phyloP scores from a whole-genome alignment of 2,113 vertebrate species.

The Anoura caudifer region DNA sequence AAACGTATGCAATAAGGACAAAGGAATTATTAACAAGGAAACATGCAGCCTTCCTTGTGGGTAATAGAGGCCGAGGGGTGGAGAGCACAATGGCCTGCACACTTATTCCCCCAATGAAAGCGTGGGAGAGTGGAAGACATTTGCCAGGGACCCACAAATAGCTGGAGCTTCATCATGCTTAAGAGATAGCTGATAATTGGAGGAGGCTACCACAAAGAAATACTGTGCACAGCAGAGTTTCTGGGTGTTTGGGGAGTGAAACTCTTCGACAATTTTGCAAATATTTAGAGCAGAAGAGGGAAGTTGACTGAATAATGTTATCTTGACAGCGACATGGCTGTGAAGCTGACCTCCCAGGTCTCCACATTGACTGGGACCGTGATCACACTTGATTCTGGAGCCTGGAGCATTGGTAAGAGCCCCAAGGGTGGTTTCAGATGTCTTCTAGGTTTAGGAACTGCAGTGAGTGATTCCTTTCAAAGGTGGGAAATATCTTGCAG shows the following conservation, averaged over 20 bases:
- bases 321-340: background rate
- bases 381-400: background rate
- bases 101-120: background rate
- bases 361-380: background rate
- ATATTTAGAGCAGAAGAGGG: background rate
- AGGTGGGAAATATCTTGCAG: background rate
- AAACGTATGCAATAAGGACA: background rate
- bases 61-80: background rate
- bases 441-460: background rate
- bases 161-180: background rate
- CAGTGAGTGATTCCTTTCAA: background rate
- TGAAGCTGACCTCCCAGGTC: background rate
- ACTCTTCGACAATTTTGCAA: background rate
- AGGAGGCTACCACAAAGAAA: background rate
- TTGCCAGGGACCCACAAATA: background rate
- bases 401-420: too few relatives aligned
- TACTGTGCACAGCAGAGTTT: background rate
- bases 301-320: background rate
- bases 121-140: background rate
- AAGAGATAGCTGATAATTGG: background rate
- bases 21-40: background rate
- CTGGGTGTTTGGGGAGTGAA: background rate
- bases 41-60: fast-evolving
- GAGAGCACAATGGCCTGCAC: background rate
- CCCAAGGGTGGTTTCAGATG: background rate